phyloP scores from a whole-genome alignment of 2,797 vertebrate species.

The Percopsis omiscomaycus region DNA sequence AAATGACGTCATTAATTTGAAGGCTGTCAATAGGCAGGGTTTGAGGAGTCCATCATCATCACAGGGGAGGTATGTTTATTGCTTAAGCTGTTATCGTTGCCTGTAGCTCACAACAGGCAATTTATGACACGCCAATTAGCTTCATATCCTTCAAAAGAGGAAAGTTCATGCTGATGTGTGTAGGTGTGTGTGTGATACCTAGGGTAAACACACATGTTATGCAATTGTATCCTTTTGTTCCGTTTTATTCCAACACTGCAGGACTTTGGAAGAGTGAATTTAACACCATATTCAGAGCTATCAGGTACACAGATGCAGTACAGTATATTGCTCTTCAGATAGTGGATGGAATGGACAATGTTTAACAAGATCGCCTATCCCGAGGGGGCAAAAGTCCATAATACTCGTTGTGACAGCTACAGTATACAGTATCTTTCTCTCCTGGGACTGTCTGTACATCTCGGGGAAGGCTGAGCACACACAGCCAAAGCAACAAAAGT shows the following conservation, averaged over 20 bases:
- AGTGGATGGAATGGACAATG: constrained; percentile 58
- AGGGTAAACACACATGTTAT: too few relatives aligned
- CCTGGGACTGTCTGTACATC: constrained; percentile 11
- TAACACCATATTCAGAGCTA: not conserved
- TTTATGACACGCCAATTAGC: constrained; percentile 8
- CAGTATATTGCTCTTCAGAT: constrained; percentile 4
- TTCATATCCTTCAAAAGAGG: constrained; percentile 7
- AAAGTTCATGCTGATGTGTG: constrained; percentile 7
- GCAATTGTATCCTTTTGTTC: too few relatives aligned
- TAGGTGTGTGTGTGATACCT: not conserved
- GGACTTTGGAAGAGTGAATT: constrained; percentile 1
- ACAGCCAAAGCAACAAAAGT: not conserved
- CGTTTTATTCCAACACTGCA: too few relatives aligned
- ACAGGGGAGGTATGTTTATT: too few relatives aligned
- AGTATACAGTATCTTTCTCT: constrained; percentile 34
- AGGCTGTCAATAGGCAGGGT: too few relatives aligned
- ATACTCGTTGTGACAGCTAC: constrained; percentile 29
- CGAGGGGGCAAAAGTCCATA: constrained; percentile 63
- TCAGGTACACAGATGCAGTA: constrained; percentile 26
- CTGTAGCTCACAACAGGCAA: constrained; percentile 1
- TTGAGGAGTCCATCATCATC: too few relatives aligned
- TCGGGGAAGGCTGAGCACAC: not conserved
- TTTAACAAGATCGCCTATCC: constrained; percentile 59
- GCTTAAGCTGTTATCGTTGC: too few relatives aligned
- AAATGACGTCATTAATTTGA: too few relatives aligned